These are phyloP conservation scores for Tenthredo notha DNA, from an alignment of 2,888 invertebrate genomes.

Conservation along the genomic window DNA sequence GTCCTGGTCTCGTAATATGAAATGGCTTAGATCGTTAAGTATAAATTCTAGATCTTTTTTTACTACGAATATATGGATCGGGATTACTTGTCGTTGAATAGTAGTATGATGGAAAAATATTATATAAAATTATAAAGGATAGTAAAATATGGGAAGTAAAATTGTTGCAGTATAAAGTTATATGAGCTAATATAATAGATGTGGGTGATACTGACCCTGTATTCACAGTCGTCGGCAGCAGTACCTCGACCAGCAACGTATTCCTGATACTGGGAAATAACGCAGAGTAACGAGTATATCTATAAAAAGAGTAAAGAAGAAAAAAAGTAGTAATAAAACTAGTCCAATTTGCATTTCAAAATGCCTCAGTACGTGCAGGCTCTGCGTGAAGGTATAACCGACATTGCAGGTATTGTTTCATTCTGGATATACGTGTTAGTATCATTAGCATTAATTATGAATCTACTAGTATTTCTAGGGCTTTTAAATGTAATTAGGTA, in stretches of 20 bases:
- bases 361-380: not conserved
- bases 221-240: constrained; percentile 84
- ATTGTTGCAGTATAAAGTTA: not conserved
- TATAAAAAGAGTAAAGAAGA: constrained; percentile 75
- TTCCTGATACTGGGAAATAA: constrained; percentile 93
- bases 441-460: not conserved
- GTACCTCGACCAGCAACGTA: constrained; percentile 87
- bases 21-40: not conserved
- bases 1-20: not conserved
- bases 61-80: not conserved
- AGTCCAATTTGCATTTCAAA: constrained; percentile 1
- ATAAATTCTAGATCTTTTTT: not conserved
- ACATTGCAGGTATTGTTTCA: not conserved
- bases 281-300: constrained; percentile 91
- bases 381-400: not conserved
- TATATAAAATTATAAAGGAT: not conserved
- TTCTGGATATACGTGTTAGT: not conserved
- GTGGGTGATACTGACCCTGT: constrained; percentile 78
- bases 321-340: constrained; percentile 19
- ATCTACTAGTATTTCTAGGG: not conserved
- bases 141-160: not conserved
- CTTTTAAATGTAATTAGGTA: not conserved
- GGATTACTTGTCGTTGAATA: not conserved
- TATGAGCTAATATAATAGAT: not conserved
- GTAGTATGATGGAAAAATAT: not conserved